Percentiles rank a stretch among this genome's conserved stretches.
phyloP scores from a whole-genome alignment of 2,888 invertebrate species.

The Eupithecia subfuscata region DNA sequence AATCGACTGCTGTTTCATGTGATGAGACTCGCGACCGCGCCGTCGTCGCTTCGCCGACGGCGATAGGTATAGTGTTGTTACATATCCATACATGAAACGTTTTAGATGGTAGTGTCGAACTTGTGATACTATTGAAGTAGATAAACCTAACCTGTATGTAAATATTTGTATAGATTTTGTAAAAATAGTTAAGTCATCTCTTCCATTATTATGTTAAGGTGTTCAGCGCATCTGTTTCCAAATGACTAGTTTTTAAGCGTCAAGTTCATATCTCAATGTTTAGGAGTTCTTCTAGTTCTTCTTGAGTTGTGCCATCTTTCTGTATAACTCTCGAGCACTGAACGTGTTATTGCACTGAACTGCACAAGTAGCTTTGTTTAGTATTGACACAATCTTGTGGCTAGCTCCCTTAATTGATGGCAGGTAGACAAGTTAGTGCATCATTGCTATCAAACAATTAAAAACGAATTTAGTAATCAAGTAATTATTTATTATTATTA shows the following conservation, averaged over 20 bases:
- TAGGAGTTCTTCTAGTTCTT: conserved; percentile 39
- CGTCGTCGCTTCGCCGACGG: conserved; percentile 57
- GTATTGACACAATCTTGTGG: conserved; percentile 22
- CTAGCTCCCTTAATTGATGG: conserved; percentile 28
- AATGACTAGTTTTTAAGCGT: conserved; percentile 50
- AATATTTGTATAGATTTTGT: conserved; percentile 60
- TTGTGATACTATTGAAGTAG: conserved; percentile 80
- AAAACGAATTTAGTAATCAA: conserved; percentile 16
- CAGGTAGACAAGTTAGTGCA: conserved; percentile 24
- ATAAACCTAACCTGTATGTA: conserved; percentile 76
- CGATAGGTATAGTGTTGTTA: conserved; percentile 72
- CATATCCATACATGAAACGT: conserved; percentile 73
- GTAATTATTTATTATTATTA: not conserved
- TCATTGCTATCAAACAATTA: conserved; percentile 20
- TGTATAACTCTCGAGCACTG: conserved; percentile 40
- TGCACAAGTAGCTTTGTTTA: conserved; percentile 24
- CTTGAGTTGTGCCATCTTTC: conserved; percentile 55
- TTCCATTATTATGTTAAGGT: conserved; percentile 59
- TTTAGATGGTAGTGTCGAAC: conserved; percentile 65
- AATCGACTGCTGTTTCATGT: conserved; percentile 82
- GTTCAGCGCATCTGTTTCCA: conserved; percentile 56
- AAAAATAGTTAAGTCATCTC: conserved; percentile 58
- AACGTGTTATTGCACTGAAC: conserved; percentile 35
- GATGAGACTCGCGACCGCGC: conserved; percentile 68
- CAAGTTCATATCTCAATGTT: conserved; percentile 41